Evolutionary conservation across 2,888 invertebrate genomes (phyloP).

Genomic region (Malacosoma neustria): DNA sequence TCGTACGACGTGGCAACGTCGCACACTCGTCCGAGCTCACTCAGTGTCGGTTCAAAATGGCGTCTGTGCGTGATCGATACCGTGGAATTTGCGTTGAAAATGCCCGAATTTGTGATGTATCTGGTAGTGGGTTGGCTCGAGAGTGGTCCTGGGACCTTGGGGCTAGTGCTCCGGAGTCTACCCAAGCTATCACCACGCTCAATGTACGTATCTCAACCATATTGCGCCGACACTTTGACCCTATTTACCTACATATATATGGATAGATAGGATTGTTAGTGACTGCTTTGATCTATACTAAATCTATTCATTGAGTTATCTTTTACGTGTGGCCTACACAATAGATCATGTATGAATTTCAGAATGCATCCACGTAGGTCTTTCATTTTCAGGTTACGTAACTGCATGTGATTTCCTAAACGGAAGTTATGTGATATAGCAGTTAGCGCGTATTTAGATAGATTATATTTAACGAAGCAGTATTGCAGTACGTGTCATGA

Average conservation of each 20-base stretch:
- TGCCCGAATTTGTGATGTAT: constrained; percentile 64
- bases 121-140: constrained; percentile 65
- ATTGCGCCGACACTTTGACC: constrained; percentile 62
- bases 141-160: constrained; percentile 56
- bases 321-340: constrained; percentile 22
- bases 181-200: constrained; percentile 55
- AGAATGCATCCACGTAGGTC: constrained; percentile 22
- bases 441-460: background rate
- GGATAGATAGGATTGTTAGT: constrained; percentile 27
- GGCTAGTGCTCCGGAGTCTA: constrained; percentile 48
- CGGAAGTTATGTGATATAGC: background rate
- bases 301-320: constrained; percentile 30
- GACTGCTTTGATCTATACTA: constrained; percentile 39
- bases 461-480: constrained; percentile 20
- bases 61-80: constrained; percentile 74
- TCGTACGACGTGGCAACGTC: constrained; percentile 70
- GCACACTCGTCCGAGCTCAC: constrained; percentile 41
- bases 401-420: constrained; percentile 6
- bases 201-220: constrained; percentile 70
- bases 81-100: constrained; percentile 65
- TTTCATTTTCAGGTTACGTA: constrained; percentile 24
- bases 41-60: constrained; percentile 74
- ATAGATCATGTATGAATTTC: constrained; percentile 27
- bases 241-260: constrained; percentile 51
- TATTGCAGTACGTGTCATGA: background rate